phyloP scores from a whole-genome alignment of 2,113 vertebrate species.

The Columba janthina region DNA sequence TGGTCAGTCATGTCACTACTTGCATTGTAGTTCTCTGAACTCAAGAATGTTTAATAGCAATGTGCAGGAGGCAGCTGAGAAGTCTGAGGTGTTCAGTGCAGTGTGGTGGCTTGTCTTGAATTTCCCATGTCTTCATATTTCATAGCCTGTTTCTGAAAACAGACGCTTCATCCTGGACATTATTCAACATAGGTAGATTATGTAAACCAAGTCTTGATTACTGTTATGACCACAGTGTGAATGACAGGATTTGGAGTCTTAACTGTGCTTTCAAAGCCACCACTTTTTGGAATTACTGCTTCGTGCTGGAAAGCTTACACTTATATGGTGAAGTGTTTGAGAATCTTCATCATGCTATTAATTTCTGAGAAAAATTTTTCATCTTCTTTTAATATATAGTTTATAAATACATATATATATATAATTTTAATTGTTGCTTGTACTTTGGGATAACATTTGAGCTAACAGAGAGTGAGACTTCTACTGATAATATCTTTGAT shows the following conservation, averaged over 20 bases:
- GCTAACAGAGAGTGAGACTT: not conserved
- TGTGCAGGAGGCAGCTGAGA: not conserved
- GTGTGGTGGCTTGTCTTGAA: not conserved
- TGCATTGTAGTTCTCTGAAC: not conserved
- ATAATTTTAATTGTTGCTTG: not conserved
- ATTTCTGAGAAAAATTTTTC: not conserved
- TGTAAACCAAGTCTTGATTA: not conserved
- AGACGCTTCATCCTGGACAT: not conserved
- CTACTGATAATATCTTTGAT: not conserved
- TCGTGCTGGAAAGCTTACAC: not conserved
- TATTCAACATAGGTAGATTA: not conserved
- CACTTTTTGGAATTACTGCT: not conserved
- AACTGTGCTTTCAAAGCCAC: not conserved
- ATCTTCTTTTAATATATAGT: not conserved
- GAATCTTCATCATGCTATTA: not conserved
- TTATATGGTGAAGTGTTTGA: not conserved
- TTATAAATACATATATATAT: not conserved
- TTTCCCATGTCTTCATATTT: not conserved
- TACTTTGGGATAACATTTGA: not conserved
- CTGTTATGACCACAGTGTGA: not conserved
- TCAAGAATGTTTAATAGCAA: not conserved
- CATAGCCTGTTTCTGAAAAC: not conserved
- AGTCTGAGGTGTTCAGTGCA: not conserved
- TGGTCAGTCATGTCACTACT: not conserved
- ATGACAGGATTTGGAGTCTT: not conserved